Percentiles rank a stretch among this genome's conserved stretches.
Evolutionary conservation across 92 coral and sea anemone genomes (phyloP).

Genomic region (Zoanthus gigantus): DNA sequence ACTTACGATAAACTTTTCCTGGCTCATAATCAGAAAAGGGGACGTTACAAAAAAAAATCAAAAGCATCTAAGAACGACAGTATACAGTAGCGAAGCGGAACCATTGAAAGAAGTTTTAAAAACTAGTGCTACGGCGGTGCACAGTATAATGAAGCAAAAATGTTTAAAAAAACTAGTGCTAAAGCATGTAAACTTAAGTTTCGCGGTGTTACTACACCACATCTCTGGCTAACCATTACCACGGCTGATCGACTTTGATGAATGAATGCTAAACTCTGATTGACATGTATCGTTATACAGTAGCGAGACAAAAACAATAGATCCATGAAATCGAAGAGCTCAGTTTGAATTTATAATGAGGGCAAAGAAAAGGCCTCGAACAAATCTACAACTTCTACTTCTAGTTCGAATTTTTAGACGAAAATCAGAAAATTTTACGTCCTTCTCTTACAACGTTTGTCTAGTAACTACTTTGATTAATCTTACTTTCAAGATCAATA

Average conservation of each 20-base stretch:
- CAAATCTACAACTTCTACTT: conserved; percentile 33
- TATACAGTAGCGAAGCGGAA: too few relatives aligned
- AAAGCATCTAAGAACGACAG: too few relatives aligned
- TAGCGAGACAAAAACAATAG: conserved; percentile 10
- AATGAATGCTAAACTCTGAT: conserved; percentile 7
- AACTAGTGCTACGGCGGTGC: too few relatives aligned
- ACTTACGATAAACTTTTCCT: too few relatives aligned
- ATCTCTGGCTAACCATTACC: not conserved
- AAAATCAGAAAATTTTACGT: conserved; percentile 1
- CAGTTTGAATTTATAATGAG: not conserved
- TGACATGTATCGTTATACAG: conserved; percentile 23
- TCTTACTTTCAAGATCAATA: too few relatives aligned
- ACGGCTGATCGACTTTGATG: conserved; percentile 20
- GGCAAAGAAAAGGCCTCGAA: conserved; percentile 11
- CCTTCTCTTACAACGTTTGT: too few relatives aligned
- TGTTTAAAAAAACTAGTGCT: too few relatives aligned
- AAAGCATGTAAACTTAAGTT: not conserved
- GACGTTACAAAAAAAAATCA: too few relatives aligned
- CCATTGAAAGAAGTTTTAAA: too few relatives aligned
- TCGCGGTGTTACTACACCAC: conserved; percentile 8
- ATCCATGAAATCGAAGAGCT: conserved; percentile 4
- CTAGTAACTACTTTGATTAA: too few relatives aligned
- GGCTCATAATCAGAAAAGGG: too few relatives aligned
- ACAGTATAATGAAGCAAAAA: too few relatives aligned
- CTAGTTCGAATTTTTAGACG: conserved; percentile 21